Base-by-base conservation (phyloP, 2,113 vertebrate genomes). In the Phylloscopus whistleri region DNA sequence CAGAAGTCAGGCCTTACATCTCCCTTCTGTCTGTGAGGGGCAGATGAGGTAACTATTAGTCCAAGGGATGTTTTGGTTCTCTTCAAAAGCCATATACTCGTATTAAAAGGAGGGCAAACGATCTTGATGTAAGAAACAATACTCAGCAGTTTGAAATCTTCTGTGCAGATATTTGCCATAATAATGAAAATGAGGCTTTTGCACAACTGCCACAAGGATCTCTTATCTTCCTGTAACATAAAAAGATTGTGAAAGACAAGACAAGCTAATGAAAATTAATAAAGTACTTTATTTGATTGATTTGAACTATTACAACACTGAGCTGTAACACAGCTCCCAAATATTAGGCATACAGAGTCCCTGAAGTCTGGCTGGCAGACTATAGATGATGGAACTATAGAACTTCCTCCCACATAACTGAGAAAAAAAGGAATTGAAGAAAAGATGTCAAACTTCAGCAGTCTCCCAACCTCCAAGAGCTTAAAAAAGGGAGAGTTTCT, bases 201-300 rank as follows among this genome's bases (percentile, higher is more conserved):
- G 41, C 60, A 78, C 9, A 79, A 85, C 11, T 79, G 79, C 49
- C 63, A 88, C 78, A 75, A 79, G n/a, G 68, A 82, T 58, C 20
- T 75, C 10, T 33, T n/a, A 8, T 53, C 53, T 79, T 79, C 53
- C 46, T 88, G 2, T 28, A 93, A 53, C 22, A 51, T 59, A 91
- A 58, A 76, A 91, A 51, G 39, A 76, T 23, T 48, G 33, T 63
- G 33, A 39, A 89, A 95, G 30, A 91, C 72, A 72, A 81, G 51
- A 80, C 69, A 95, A 89, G 68, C 39, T 90, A 92, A 74, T 59
- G 51, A 96, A 96, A 95, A 95, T 84, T 70, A 81, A 86, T 80
- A 51, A 89, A 93, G 89, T 64, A 92, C 44, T 97, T 97, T 97
- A 97, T 96, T 97, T 96, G 41, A 75, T 44, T 82, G 27, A 88